Conservation (phyloP, 1,140 invertebrate genomes). For the Diploscapter pachys region DNA sequence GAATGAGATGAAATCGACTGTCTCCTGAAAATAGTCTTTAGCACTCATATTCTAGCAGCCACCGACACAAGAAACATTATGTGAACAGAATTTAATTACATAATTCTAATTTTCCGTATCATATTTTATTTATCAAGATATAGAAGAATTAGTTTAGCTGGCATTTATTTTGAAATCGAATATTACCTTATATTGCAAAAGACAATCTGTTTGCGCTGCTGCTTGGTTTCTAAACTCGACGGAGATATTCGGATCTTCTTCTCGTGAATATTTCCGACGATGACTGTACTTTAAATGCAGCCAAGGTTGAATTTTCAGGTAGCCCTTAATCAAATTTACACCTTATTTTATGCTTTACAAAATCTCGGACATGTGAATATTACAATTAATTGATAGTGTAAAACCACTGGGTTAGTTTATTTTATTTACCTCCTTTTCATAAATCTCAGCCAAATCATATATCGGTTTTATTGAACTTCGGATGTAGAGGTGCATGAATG, state of each 20-base stretch:
- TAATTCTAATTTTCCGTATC: not conserved
- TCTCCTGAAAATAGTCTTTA: slow-evolving; percentile 15
- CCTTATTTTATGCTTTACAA: not conserved
- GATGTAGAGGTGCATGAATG: slow-evolving; percentile 23
- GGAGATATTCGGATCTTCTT: slow-evolving; percentile 5
- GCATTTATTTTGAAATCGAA: not conserved
- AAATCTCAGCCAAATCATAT: slow-evolving; percentile 16
- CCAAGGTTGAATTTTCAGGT: slow-evolving; percentile 24
- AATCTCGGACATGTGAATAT: too few species aligned
- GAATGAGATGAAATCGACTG: slow-evolving; percentile 12
- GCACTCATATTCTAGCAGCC: too few species aligned
- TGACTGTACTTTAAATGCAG: slow-evolving; percentile 12
- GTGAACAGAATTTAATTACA: not conserved
- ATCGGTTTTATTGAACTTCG: slow-evolving; percentile 24
- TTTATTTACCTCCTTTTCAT: slow-evolving; percentile 9
- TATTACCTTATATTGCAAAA: slow-evolving; percentile 24
- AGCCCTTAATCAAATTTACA: slow-evolving; percentile 3
- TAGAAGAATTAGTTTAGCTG: not conserved
- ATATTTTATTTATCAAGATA: too few species aligned
- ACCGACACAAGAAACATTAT: not conserved
- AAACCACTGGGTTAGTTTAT: not conserved
- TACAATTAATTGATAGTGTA: too few species aligned
- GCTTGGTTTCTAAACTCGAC: slow-evolving; percentile 30
- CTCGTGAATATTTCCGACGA: slow-evolving; percentile 12
- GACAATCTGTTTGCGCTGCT: slow-evolving; percentile 29